Base-by-base conservation (phyloP, 1,140 invertebrate genomes). In the Brachionus rubens region DNA sequence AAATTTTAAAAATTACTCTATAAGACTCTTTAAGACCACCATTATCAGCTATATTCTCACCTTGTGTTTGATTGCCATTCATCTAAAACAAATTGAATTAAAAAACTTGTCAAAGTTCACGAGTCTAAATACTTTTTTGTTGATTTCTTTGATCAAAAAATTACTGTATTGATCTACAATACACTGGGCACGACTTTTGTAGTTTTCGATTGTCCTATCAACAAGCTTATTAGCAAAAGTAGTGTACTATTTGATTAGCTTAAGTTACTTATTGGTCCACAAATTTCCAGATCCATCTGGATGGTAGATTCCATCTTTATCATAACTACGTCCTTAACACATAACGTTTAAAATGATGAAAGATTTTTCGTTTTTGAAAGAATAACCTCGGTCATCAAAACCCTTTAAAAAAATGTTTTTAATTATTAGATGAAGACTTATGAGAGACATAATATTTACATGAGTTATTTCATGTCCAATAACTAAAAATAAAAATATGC, bases 391-490 rank as follows among this genome's bases (percentile, higher is more conserved):
- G 41, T 76, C 72, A 76, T 76, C 72, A 33, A 76, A 72, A 0
- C 68, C 68, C 50, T 50, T 14, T 33, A 14, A 36, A 16, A 48
- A 4, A 47, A n/a, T n/a, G n/a, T n/a, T 10, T 1, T 41, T 41
- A 24, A 24, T 26, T 1, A 24, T 65, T 43, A 3, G 19, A 72
- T 9, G 4, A 36, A 50, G 41, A 30, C 10, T 50, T 10, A 48
- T 41, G 28, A 9, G 40, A n/a, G 28, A 30, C 9, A 19, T 10
- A 36, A 48, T 24, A 59, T 19, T 65, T 65, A 65, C 87, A 78
- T 88, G 88, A 6, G 87, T 87, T 33, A 88, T 88, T 82, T 88
- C 88, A 79, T 88, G 88, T 10, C 88, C 88, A 76, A 88, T 88
- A 2, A 88, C 88, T 65, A 36, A 46, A 36, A 65, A 41, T n/a